Percentiles rank a stretch among this genome's conserved stretches.
Conservation (phyloP, 2,888 invertebrate species). For the Cosmopolites sordidus region DNA sequence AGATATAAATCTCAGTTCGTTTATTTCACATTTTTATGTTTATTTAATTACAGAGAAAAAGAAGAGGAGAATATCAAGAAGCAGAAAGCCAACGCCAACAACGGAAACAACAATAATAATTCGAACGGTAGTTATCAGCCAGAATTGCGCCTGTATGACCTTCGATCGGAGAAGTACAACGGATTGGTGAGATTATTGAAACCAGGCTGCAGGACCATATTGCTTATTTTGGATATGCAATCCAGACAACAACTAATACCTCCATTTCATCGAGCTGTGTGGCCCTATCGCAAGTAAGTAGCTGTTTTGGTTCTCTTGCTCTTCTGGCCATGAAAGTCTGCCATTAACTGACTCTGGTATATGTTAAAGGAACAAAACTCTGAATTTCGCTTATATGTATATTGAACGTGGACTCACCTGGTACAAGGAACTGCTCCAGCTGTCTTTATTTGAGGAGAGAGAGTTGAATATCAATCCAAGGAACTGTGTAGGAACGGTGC, state of each 20-base stretch:
- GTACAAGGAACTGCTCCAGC: constrained; percentile 86
- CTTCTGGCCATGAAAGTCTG: too few relatives aligned
- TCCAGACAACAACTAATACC: constrained; percentile 82
- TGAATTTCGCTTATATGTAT: constrained; percentile 90
- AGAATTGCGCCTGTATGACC: constrained; percentile 82
- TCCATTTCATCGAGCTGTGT: constrained; percentile 88
- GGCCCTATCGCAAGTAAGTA: constrained; percentile 90
- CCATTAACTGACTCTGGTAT: neutral
- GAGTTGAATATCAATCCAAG: constrained; percentile 89
- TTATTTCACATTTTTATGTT: too few relatives aligned
- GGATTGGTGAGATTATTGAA: constrained; percentile 87
- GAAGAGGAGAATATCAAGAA: constrained; percentile 58
- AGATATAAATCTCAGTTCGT: too few relatives aligned
- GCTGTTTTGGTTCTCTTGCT: too few relatives aligned
- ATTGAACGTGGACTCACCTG: constrained; percentile 89
- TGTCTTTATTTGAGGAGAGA: constrained; percentile 77
- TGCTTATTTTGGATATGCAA: constrained; percentile 84
- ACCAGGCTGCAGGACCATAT: constrained; percentile 91
- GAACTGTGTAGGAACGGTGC: constrained; percentile 94
- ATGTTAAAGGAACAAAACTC: constrained; percentile 80
- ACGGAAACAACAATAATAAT: constrained; percentile 44
- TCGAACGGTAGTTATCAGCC: constrained; percentile 48
- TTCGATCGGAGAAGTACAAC: constrained; percentile 92
- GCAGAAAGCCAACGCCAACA: constrained; percentile 50
- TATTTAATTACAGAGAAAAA: constrained; percentile 20